Evolutionary conservation across 2,797 vertebrate genomes (phyloP).

Genomic region (Oophaga sylvatica): DNA sequence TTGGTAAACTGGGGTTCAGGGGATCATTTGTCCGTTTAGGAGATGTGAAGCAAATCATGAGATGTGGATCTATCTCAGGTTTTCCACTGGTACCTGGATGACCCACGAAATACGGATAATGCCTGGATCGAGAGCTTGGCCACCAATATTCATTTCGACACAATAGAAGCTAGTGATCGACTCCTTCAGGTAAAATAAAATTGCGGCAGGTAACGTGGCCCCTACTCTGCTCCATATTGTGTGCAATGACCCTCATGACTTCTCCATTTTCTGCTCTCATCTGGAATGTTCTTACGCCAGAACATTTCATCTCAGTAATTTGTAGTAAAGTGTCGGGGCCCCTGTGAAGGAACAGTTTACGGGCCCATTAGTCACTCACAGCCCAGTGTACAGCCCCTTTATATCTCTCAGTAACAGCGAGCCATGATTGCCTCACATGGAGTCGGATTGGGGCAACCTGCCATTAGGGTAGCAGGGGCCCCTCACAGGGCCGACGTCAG

Average conservation of each 20-base stretch:
- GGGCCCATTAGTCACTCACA: background rate
- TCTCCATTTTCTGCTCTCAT: background rate
- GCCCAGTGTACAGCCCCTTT: background rate
- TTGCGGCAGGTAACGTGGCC: background rate
- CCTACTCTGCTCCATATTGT: background rate
- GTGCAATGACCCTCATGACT: background rate
- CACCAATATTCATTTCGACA: slow-evolving; percentile 82
- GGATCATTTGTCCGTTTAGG: background rate
- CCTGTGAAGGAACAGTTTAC: background rate
- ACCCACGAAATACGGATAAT: slow-evolving; percentile 86
- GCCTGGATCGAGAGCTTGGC: slow-evolving; percentile 85
- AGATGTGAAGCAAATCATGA: background rate
- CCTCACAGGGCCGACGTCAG: too few species aligned
- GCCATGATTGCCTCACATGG: background rate
- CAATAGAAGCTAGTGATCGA: background rate
- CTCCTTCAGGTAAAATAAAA: slow-evolving; percentile 16
- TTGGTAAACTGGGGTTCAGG: background rate
- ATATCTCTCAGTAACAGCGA: too few species aligned
- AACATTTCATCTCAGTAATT: background rate
- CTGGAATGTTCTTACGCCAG: background rate
- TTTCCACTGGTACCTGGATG: slow-evolving; percentile 82
- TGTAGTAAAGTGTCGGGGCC: background rate
- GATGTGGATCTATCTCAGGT: slow-evolving; percentile 68
- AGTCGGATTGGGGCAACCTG: too few species aligned
- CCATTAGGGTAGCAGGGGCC: too few species aligned